Conservation (phyloP, 2,113 vertebrate genomes). For the Salvator merianae region DNA sequence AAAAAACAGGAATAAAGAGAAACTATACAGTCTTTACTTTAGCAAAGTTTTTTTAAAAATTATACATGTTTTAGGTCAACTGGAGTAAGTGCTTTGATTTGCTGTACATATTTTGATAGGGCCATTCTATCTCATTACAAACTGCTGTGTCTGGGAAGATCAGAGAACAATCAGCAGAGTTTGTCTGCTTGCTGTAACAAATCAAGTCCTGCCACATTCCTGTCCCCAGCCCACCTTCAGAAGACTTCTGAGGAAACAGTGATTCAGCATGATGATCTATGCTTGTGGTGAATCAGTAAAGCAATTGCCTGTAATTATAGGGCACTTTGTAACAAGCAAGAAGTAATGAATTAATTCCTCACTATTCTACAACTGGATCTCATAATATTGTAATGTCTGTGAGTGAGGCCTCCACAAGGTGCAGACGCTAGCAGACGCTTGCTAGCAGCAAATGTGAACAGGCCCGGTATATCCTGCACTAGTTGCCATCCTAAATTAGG, state of each 20-base stretch:
- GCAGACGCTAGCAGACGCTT: too few relatives aligned
- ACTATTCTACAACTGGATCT: background rate
- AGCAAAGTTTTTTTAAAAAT: too few relatives aligned
- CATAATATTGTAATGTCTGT: background rate
- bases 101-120: too few relatives aligned
- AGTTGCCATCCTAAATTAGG: too few relatives aligned
- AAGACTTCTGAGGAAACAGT: background rate
- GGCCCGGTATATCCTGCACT: too few relatives aligned
- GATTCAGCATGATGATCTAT: background rate
- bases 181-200: conserved; percentile 1
- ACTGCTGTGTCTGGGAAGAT: background rate
- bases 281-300: background rate
- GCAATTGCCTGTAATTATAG: background rate
- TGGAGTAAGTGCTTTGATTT: too few relatives aligned
- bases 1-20: too few relatives aligned
- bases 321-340: background rate
- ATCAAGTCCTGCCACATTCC: background rate
- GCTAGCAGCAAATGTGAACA: too few relatives aligned
- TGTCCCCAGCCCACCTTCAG: background rate
- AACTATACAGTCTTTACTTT: too few relatives aligned
- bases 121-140: background rate
- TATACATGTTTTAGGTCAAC: too few relatives aligned
- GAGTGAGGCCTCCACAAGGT: background rate
- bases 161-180: background rate
- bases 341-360: background rate